Evolutionary conservation across 2,113 vertebrate species (phyloP).

Genomic region (Apaloderma vittatum): DNA sequence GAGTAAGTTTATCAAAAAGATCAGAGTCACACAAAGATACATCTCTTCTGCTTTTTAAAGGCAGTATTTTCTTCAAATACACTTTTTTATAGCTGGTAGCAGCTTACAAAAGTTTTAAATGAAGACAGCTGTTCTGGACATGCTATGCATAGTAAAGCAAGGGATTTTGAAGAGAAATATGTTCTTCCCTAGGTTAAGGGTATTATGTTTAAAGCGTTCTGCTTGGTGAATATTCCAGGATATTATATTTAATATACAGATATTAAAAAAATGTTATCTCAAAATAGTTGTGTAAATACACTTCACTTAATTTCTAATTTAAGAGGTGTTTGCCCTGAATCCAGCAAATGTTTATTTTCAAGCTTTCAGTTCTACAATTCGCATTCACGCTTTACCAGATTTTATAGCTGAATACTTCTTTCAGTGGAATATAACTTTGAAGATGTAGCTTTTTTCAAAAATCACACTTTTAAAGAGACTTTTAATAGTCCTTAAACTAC

Average conservation of each 20-base stretch:
- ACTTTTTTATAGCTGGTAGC: not conserved
- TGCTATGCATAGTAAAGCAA: not conserved
- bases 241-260: not conserved
- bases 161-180: not conserved
- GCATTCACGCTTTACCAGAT: not conserved
- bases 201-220: not conserved
- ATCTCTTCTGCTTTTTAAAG: not conserved
- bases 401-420: not conserved
- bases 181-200: not conserved
- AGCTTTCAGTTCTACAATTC: not conserved
- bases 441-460: not conserved
- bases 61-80: not conserved
- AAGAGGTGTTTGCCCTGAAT: not conserved
- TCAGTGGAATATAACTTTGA: not conserved
- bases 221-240: not conserved
- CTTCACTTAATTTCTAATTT: not conserved
- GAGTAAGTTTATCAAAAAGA: not conserved
- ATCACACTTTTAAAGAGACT: not conserved
- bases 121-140: not conserved
- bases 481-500: not conserved
- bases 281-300: not conserved
- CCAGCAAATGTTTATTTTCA: not conserved
- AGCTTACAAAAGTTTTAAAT: not conserved
- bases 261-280: not conserved
- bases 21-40: not conserved